Evolutionary conservation across 2,113 vertebrate species (phyloP).

Genomic region (Arenaria interpres): DNA sequence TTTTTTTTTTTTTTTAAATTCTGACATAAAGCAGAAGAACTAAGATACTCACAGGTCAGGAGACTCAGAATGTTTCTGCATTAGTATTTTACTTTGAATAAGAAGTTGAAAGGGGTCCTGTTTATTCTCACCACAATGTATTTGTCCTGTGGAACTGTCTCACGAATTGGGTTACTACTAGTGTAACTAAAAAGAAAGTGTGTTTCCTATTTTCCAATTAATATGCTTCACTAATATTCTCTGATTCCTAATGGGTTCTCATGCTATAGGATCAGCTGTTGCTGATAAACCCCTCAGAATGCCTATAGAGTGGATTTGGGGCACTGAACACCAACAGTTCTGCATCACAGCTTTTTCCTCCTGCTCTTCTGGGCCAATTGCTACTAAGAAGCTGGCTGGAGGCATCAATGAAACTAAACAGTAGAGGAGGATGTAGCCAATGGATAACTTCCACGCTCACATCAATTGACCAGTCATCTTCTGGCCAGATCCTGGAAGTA

Average conservation of each 20-base stretch:
- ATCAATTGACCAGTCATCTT: background rate
- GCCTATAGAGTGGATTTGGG: background rate
- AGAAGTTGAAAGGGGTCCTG: background rate
- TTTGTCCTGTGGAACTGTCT: background rate
- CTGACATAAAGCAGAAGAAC: background rate
- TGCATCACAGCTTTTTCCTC: background rate
- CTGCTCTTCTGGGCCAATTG: background rate
- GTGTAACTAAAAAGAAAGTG: background rate
- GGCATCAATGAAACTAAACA: background rate
- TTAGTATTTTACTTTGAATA: background rate
- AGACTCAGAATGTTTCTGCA: background rate
- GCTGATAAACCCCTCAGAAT: background rate
- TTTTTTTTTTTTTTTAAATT: background rate
- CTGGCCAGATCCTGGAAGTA: background rate
- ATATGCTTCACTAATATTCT: background rate
- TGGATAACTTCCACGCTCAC: background rate
- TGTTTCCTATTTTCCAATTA: background rate
- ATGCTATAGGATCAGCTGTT: background rate
- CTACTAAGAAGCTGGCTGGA: background rate
- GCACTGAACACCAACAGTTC: background rate
- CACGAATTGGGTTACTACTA: background rate
- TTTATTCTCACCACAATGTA: background rate
- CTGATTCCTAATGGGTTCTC: background rate
- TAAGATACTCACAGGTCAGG: background rate
- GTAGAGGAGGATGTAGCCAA: background rate